phyloP scores from a whole-genome alignment of 1,140 invertebrate genomes.

The Caenorhabditis inopinata region DNA sequence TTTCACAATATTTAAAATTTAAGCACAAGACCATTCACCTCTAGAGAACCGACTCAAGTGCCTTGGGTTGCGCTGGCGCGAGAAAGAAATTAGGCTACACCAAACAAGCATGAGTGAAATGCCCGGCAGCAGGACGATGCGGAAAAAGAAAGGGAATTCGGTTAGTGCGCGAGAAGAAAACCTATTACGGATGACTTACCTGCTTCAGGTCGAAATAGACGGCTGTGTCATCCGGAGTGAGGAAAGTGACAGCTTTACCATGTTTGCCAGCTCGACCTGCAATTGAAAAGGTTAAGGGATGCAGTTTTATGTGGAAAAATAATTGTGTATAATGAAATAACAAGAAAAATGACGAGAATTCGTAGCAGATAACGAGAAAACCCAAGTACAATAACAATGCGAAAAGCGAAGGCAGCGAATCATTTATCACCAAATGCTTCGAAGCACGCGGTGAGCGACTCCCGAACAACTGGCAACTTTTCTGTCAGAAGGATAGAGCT shows the following conservation, averaged over 20 bases:
- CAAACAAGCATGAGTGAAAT: conserved; percentile 6
- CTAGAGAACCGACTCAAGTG: not conserved
- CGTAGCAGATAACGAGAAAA: no score
- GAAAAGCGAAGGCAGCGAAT: not conserved
- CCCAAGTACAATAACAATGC: not conserved
- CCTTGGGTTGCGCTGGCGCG: not conserved
- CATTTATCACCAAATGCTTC: not conserved
- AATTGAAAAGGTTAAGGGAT: conserved; percentile 48
- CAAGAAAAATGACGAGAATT: no score
- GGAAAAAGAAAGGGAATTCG: not conserved
- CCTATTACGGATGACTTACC: not conserved
- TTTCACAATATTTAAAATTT: no score
- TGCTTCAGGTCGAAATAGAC: conserved; percentile 95
- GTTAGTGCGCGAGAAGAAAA: not conserved
- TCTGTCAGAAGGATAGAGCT: no score
- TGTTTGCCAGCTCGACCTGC: conserved; percentile 91
- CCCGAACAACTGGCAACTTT: no score
- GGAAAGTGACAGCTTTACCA: conserved; percentile 90
- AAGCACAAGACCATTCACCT: no score
- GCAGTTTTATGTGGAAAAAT: no score
- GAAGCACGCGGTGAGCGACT: not conserved
- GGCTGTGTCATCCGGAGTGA: conserved; percentile 91
- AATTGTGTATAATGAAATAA: not conserved
- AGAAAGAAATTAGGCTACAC: not conserved
- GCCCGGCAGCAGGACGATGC: not conserved